Base-by-base conservation (phyloP, 2,113 vertebrate genomes). In the Pimephales promelas region DNA sequence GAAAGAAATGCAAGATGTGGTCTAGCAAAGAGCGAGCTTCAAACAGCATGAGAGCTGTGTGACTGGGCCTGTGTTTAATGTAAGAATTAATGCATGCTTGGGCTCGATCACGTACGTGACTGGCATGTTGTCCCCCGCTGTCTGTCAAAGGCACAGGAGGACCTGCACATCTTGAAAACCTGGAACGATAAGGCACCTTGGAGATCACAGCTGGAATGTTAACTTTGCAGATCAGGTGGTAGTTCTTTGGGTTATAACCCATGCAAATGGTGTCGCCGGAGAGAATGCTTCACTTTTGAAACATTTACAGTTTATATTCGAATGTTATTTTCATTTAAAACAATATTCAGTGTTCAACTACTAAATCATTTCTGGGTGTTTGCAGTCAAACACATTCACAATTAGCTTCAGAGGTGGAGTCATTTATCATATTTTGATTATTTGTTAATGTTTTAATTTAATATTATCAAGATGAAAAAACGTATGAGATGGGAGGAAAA, bases 11-110 rank as follows among this genome's bases (percentile, higher is more conserved):
- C 40, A 54, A 43, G 78, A 62, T 77, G n/a, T 61, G 13, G 82
- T 81, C 49, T 64, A 80, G 85, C 62, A 82, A 74, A 62, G 83
- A 34, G 36, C 57, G 57, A 54, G 75, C 82, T 82, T 86, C 82
- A 78, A 86, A 82, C 87, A 52, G 72, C 79, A 74, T 82, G n/a
- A 59, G 34, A 43, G 40, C 56, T 54, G 13, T 84, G 82, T 79
- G 84, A 83, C 83, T 79, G 68, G 72, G 45, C 47, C 71, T 84
- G 62, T 86, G 85, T 86, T 71, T 88, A 84, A 88, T 86, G 78
- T 84, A 80, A 56, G 74, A 79, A 71, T 83, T 83, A 86, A 88
- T 86, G 83, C 76, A 88, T 88, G 79, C 87, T 61, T 66, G 56
- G 47, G 54, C 52, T 85, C 83, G 47, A 66, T 83, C 83, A 18